Percentiles rank a stretch among this genome's conserved stretches.
Evolutionary conservation across 2,797 vertebrate species (phyloP).

Genomic region (Galagoides demidoff): DNA sequence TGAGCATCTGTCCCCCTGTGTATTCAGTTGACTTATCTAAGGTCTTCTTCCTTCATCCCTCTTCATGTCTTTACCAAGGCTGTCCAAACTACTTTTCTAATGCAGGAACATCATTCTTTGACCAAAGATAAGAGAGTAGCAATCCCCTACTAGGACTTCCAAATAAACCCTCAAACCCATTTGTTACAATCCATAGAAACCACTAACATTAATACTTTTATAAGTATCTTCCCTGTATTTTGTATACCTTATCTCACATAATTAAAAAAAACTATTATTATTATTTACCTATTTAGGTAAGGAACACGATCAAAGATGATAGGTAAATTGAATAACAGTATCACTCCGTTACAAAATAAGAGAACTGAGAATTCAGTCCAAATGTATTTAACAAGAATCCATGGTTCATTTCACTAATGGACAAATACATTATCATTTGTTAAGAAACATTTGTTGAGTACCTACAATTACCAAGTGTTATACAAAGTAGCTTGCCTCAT

Average conservation of each 20-base stretch:
- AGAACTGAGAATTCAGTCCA: constrained; percentile 9
- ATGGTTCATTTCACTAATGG: not conserved
- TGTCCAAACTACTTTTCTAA: not conserved
- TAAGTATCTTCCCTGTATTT: not conserved
- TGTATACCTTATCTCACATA: not conserved
- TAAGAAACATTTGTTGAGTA: not conserved
- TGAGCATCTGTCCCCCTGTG: not conserved
- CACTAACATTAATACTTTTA: not conserved
- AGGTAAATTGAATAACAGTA: not conserved
- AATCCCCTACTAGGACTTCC: not conserved
- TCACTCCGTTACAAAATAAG: not conserved
- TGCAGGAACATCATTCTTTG: not conserved
- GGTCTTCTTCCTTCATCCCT: not conserved
- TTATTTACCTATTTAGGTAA: not conserved
- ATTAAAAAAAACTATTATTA: not conserved
- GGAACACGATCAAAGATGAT: not conserved
- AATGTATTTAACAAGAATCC: not conserved
- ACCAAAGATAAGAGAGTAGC: not conserved
- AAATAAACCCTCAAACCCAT: not conserved
- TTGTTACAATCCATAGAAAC: not conserved
- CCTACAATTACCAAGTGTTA: not conserved
- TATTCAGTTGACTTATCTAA: not conserved
- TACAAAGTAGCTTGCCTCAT: not conserved
- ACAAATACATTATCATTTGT: not conserved
- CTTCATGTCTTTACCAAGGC: not conserved